Base-by-base conservation (phyloP, 2,888 invertebrate genomes). In the Harpalus rubripes region DNA sequence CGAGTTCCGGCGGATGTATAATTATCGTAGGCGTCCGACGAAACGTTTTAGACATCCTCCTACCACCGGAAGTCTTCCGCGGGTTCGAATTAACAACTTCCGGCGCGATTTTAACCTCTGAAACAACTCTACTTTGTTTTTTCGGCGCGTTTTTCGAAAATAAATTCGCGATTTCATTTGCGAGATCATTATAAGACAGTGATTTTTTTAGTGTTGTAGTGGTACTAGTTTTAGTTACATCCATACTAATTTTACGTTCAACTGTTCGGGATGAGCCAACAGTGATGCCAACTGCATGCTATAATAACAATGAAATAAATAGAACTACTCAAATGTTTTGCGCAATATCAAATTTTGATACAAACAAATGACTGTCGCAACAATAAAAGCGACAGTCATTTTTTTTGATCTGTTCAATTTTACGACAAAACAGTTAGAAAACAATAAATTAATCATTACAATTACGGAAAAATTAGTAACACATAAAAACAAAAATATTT, bases 101-200 rank as follows among this genome's bases (percentile, higher is more conserved):
- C 7, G 85, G 41, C 6, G 18, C 74, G 5, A 85, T 39, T 56
- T 81, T 81, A 41, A 81, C 65, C 63, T 61, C 44, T 0, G 52
- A 68, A 12, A 41, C 56, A n/a, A 74, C 56, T 65, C 56, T 22
- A 3, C 3, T 58, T 18, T 86, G 76, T 22, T 44, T 78, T 74
- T 85, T 85, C 7, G 81, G 44, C 15, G 85, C 85, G 22, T 86
- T 87, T 81, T 88, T 88, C 0, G 91, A 91, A 85, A 91, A 84
- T 81, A 91, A 88, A 81, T 86, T 88, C 85, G 90, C 90, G 44
- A 91, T 90, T 86, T 91, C 89, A 72, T 89, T 89, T 82, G 90
- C 90, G 22, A 91, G 87, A 88, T 91, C 91, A 86, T 88, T 87
- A 86, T 90, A 91, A 3, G 90, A 90, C 39, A 90, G 85, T 18